Percentiles rank a stretch among this genome's conserved stretches.
phyloP scores from a whole-genome alignment of 2,888 invertebrate genomes.

The Norana najaformis region DNA sequence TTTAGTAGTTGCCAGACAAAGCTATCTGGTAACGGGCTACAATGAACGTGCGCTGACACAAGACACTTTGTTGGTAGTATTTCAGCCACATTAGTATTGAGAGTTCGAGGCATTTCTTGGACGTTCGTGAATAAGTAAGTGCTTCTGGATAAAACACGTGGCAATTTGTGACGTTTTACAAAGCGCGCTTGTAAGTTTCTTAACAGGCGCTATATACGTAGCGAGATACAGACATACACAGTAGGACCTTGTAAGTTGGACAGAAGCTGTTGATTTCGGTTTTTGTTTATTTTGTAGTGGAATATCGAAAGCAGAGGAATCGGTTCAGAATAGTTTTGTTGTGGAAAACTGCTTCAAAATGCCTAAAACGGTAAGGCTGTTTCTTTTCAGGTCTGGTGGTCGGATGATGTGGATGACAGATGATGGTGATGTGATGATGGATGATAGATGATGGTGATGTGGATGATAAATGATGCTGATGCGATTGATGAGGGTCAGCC shows the following conservation, averaged over 20 bases:
- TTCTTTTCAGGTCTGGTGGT: neutral
- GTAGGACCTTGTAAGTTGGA: too few species aligned
- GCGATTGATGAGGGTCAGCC: too few species aligned
- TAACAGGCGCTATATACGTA: too few species aligned
- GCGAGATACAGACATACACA: neutral
- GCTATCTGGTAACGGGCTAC: too few species aligned
- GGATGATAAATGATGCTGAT: too few species aligned
- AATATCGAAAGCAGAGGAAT: neutral
- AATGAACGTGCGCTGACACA: too few species aligned
- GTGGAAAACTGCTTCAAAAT: neutral
- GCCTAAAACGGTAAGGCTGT: conserved; percentile 13
- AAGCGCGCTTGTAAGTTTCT: too few species aligned
- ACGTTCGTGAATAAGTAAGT: too few species aligned
- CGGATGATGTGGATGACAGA: neutral
- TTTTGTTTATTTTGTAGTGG: neutral
- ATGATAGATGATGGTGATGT: neutral
- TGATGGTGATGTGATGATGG: neutral
- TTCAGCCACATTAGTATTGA: neutral
- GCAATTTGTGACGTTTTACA: too few species aligned
- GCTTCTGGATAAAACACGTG: too few species aligned
- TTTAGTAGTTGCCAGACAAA: too few species aligned
- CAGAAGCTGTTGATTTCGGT: neutral
- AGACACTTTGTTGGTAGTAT: neutral
- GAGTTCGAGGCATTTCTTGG: neutral
- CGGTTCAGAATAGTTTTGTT: neutral